Conservation (phyloP, 2,888 invertebrate genomes). For the Willowsia nigromaculata region DNA sequence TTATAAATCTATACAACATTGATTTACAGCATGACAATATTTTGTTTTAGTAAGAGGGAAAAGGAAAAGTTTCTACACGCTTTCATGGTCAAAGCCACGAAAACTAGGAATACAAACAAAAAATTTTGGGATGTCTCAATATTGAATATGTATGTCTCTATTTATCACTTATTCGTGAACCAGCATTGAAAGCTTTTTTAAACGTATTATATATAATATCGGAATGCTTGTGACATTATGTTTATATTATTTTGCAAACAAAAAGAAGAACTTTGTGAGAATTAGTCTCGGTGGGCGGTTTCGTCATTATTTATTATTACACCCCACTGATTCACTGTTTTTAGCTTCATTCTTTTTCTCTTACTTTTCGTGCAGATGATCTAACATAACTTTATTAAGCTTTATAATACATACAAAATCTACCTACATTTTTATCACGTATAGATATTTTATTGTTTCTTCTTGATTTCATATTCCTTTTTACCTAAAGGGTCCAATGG, state of each 20-base stretch:
- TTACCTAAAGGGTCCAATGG: too few relatives aligned
- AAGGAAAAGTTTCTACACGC: neutral
- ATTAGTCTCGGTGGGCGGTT: constrained; percentile 43
- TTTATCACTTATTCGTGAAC: too few relatives aligned
- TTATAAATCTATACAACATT: neutral
- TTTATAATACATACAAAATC: neutral
- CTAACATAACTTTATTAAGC: neutral
- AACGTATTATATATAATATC: neutral
- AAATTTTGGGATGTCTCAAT: too few relatives aligned
- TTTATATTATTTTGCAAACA: neutral
- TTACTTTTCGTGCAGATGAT: neutral
- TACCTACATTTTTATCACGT: too few relatives aligned
- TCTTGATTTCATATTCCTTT: too few relatives aligned
- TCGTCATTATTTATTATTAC: constrained; percentile 18
- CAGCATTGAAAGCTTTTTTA: neutral
- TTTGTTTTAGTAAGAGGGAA: neutral
- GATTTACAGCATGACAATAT: neutral
- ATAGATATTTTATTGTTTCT: too few relatives aligned
- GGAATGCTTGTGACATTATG: neutral
- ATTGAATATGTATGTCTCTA: too few relatives aligned
- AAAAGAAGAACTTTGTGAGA: neutral
- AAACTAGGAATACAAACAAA: neutral
- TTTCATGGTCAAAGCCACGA: neutral
- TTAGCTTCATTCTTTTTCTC: neutral
- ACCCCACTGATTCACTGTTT: neutral